phyloP scores from a whole-genome alignment of 35 echinoderm and acorn worm genomes.

The Diadema setosum region DNA sequence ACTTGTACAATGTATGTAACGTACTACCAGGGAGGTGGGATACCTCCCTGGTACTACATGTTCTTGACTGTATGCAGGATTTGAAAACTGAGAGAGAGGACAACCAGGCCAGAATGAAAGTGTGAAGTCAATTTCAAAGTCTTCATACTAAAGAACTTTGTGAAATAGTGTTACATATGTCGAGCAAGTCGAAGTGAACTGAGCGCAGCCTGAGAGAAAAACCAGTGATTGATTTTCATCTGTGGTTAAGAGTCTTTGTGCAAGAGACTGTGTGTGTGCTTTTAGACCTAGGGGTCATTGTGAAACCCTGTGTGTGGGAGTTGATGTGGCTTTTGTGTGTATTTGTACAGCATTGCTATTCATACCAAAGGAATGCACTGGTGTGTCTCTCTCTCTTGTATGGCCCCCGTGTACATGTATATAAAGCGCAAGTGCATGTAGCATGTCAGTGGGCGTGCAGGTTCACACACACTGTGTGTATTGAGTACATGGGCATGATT shows the following conservation, averaged over 20 bases:
- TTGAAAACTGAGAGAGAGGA: too few relatives aligned
- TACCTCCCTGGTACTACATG: too few relatives aligned
- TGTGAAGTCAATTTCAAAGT: not conserved
- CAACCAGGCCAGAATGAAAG: too few relatives aligned
- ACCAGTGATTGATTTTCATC: not conserved
- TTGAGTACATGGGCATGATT: not conserved
- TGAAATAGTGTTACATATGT: not conserved
- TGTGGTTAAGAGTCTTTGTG: not conserved
- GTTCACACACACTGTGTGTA: not conserved
- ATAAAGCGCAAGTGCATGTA: not conserved
- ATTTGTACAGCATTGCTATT: constrained; percentile 3
- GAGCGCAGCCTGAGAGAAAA: too few relatives aligned
- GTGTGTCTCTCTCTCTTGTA: not conserved
- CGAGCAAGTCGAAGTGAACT: too few relatives aligned
- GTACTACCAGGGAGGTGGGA: too few relatives aligned
- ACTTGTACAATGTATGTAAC: too few relatives aligned
- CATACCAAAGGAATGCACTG: not conserved
- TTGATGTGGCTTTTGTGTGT: not conserved
- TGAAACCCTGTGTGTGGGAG: constrained; percentile 6
- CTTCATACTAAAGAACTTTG: not conserved
- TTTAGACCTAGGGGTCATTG: too few relatives aligned
- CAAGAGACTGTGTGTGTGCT: not conserved
- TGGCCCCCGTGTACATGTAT: not conserved
- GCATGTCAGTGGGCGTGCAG: not conserved
- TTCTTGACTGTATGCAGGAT: too few relatives aligned